Conservation (phyloP, 1,140 invertebrate species). For the Atta colombica region DNA sequence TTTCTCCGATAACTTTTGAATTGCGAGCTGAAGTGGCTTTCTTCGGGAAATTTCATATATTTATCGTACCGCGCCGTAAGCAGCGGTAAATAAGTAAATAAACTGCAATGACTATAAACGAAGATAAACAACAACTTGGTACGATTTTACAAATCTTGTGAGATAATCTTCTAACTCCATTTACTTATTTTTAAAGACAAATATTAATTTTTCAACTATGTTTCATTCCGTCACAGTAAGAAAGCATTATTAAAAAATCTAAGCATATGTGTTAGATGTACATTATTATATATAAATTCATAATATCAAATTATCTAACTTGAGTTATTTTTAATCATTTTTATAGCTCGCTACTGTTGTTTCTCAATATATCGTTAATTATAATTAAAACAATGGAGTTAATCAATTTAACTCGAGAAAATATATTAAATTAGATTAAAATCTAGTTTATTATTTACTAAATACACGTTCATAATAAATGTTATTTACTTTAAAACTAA, state of each 20-base stretch:
- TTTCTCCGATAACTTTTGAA: slow-evolving; percentile 63
- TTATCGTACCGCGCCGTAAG: slow-evolving; percentile 29
- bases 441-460: too few relatives aligned
- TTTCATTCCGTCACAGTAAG: not conserved
- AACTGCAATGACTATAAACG: not conserved
- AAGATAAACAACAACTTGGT: slow-evolving; percentile 39
- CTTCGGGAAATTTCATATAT: slow-evolving; percentile 59
- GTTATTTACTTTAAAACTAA: too few relatives aligned
- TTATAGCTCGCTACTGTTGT: too few relatives aligned
- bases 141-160: slow-evolving; percentile 52
- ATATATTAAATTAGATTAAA: too few relatives aligned
- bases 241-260: not conserved
- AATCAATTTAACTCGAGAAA: too few relatives aligned
- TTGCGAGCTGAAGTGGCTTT: slow-evolving; percentile 61
- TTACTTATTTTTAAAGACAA: slow-evolving; percentile 34
- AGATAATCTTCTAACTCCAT: slow-evolving; percentile 1
- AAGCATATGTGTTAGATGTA: not conserved
- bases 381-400: too few relatives aligned
- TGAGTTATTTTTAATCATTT: too few relatives aligned
- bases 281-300: too few relatives aligned
- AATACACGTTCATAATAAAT: too few relatives aligned
- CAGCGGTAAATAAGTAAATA: slow-evolving; percentile 59
- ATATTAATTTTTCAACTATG: slow-evolving; percentile 1
- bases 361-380: too few relatives aligned
- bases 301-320: too few relatives aligned